Percentiles rank a stretch among this genome's conserved stretches.
Conservation (phyloP, 64 coral and sea anemone genomes). For the Pachyseris speciosa region DNA sequence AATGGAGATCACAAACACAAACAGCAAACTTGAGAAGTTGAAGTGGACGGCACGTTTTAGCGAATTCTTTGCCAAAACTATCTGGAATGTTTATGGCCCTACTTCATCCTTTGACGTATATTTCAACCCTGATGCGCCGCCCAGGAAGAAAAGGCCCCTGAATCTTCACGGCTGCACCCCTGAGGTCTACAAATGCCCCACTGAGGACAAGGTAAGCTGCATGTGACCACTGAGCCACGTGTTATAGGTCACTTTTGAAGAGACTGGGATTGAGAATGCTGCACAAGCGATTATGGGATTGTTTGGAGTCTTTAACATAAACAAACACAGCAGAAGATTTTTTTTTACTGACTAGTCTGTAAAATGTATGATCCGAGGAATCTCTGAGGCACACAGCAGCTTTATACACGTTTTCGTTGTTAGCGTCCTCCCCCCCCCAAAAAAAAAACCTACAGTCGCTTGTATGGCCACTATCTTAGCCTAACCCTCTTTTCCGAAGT, state of each 20-base stretch:
- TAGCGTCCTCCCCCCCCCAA: too few species aligned
- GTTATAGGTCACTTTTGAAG: background rate
- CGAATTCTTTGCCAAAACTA: conserved; percentile 29
- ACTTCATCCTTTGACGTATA: background rate
- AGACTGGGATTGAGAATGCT: background rate
- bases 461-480: too few species aligned
- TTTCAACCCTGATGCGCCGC: conserved; percentile 8
- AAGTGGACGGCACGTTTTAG: conserved; percentile 33
- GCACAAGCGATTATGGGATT: background rate
- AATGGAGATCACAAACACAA: conserved; percentile 50
- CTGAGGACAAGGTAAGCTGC: conserved; percentile 45
- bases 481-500: too few species aligned
- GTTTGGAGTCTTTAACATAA: too few species aligned
- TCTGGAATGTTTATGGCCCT: conserved; percentile 56
- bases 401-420: too few species aligned
- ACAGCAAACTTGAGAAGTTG: conserved; percentile 29
- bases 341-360: too few species aligned
- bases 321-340: too few species aligned
- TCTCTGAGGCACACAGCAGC: too few species aligned
- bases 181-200: conserved; percentile 15
- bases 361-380: too few species aligned
- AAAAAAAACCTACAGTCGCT: too few species aligned
- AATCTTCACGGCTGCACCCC: conserved; percentile 20
- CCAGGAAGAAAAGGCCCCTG: conserved; percentile 55
- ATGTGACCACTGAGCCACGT: background rate